Base-by-base conservation (phyloP, 2,888 invertebrate species). In the Microctonus aethiopoides region DNA sequence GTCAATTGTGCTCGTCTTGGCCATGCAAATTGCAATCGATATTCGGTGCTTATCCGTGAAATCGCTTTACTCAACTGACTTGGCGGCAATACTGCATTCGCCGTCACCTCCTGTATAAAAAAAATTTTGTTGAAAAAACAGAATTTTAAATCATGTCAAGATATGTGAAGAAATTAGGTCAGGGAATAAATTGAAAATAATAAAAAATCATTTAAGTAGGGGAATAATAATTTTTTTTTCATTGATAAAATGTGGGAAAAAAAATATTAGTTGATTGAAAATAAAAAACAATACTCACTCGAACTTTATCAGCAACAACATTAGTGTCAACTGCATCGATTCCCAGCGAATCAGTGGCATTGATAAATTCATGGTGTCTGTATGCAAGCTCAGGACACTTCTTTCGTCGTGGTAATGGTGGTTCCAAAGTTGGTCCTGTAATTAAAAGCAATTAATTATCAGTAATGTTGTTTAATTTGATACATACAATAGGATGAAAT, bases 11-110 rank as follows among this genome's bases (percentile, higher is more conserved):
- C 87, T 86, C 87, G 87, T 87, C 85, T 89, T 88, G 95, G 95
- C 95, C 95, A 95, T 80, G 95, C 95, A 89, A 94, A 95, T 89
- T 95, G 95, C 87, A 95, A 91, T 81, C 93, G 91, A 89, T 95
- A 95, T 89, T 95, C 95, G 80, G 95, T 94, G 89, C 93, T 92
- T 88, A 92, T 91, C 87, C 92, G 91, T 81, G 91, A 90, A 87
- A 93, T 89, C 88, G 91, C 89, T 89, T 93, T 89, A 87, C 91
- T 90, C 84, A 92, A 89, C 86, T 94, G 92, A 80, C 93, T 93
- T 82, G 86, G 79, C 70, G 86, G 85, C 73, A 85, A 74, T 39
- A 78, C 75, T 70, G 84, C 82, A 62, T 79, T 80, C 68, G 79
- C 83, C 61, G 84, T 80, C 70, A 83, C 82, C 77, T 84, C 86